Evolutionary conservation across 2,888 invertebrate genomes (phyloP).

Genomic region (Cordylochernes scorpioides): DNA sequence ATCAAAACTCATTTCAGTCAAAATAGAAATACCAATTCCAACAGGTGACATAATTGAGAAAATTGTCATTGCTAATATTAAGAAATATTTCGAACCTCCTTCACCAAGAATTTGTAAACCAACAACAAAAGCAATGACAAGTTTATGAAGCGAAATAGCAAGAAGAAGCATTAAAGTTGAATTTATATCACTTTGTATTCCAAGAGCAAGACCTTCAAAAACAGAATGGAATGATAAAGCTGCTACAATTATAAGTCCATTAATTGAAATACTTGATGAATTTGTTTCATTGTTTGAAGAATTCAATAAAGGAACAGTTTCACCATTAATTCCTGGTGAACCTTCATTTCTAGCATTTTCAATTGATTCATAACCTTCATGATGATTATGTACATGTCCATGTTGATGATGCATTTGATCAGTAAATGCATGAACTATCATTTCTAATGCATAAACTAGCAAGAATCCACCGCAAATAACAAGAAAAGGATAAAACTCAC

Average conservation of each 20-base stretch:
- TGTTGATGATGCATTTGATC: slow-evolving; percentile 5
- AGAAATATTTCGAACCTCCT: slow-evolving; percentile 18
- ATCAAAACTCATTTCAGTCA: slow-evolving; percentile 8
- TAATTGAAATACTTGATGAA: slow-evolving; percentile 2
- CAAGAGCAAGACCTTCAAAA: slow-evolving; percentile 58
- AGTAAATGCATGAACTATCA: slow-evolving; percentile 19
- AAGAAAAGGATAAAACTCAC: slow-evolving; percentile 32
- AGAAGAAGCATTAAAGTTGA: slow-evolving; percentile 54
- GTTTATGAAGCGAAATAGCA: slow-evolving; percentile 55
- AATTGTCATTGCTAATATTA: slow-evolving; percentile 31
- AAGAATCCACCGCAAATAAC: slow-evolving; percentile 49
- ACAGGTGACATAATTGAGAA: slow-evolving; percentile 53
- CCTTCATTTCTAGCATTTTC: too few relatives aligned
- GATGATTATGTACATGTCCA: too few relatives aligned
- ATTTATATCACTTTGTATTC: slow-evolving; percentile 38
- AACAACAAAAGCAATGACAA: slow-evolving; percentile 63
- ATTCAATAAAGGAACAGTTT: too few relatives aligned
- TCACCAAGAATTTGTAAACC: slow-evolving; percentile 52
- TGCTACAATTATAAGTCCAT: slow-evolving; percentile 39
- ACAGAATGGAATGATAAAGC: slow-evolving; percentile 60
- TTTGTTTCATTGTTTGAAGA: too few relatives aligned
- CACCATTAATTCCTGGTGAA: too few relatives aligned
- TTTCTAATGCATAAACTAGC: slow-evolving; percentile 49
- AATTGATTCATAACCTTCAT: too few relatives aligned
- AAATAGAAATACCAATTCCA: slow-evolving; percentile 23